A percentile compares a stretch with the other conserved stretches of the same genome.
Evolutionary conservation across 2,113 vertebrate species (phyloP).

Genomic region (Dicaeum eximium): DNA sequence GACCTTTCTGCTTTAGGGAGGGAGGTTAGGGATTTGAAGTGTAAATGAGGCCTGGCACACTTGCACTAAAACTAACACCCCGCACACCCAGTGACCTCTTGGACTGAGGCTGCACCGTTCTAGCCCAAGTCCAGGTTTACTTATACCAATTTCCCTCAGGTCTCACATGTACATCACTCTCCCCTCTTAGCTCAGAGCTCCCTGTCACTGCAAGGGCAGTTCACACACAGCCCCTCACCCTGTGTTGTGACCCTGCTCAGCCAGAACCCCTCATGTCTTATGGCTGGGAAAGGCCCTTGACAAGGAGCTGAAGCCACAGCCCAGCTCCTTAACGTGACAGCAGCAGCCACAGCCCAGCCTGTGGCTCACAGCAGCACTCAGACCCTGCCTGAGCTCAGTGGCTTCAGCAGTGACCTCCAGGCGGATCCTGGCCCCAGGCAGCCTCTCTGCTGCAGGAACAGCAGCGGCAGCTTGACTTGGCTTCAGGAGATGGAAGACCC

Average conservation of each 20-base stretch:
- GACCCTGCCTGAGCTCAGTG: background rate
- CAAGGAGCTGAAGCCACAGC: background rate
- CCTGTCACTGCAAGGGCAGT: accelerated
- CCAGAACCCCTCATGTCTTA: accelerated
- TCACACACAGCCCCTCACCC: accelerated
- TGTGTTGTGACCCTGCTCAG: background rate
- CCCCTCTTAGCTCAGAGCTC: background rate
- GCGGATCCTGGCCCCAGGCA: background rate
- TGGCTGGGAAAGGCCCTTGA: background rate
- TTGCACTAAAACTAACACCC: background rate
- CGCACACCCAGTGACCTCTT: background rate
- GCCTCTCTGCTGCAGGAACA: background rate
- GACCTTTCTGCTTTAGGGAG: slow-evolving; percentile 4
- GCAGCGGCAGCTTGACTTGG: background rate
- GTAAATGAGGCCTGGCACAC: background rate
- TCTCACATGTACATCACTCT: background rate
- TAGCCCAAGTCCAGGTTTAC: background rate
- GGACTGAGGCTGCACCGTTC: background rate
- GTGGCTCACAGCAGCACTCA: background rate
- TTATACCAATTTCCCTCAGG: background rate
- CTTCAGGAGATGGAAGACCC: background rate
- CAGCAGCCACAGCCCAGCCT: background rate
- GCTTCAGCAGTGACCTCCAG: background rate
- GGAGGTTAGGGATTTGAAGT: background rate
- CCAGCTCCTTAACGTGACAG: accelerated